phyloP scores from a whole-genome alignment of 2,888 invertebrate genomes.

The Timema podura region DNA sequence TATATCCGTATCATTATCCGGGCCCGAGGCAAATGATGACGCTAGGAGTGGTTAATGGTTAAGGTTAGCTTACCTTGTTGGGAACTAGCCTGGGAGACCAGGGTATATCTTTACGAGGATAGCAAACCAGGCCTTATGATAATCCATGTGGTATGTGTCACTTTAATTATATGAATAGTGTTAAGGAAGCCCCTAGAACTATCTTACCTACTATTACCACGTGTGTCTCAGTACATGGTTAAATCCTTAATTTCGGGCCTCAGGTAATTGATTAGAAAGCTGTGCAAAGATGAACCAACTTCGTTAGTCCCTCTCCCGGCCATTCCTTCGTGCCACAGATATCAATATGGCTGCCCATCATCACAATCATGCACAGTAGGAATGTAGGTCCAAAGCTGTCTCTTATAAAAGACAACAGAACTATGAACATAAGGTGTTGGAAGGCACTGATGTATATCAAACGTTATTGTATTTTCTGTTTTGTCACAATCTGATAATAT shows the following conservation, averaged over 20 bases:
- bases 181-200: too few species aligned
- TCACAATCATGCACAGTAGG: slow-evolving; percentile 1
- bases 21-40: too few species aligned
- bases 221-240: not conserved
- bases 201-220: not conserved
- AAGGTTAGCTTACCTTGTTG: too few species aligned
- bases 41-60: too few species aligned
- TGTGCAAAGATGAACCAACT: not conserved
- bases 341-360: not conserved
- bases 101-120: too few species aligned
- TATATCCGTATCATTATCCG: too few species aligned
- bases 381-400: slow-evolving; percentile 7
- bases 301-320: slow-evolving; percentile 1
- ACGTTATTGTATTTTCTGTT: not conserved
- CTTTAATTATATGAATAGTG: too few species aligned
- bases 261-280: too few species aligned
- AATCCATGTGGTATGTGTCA: too few species aligned
- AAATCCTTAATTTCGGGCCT: not conserved
- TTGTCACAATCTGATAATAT: not conserved
- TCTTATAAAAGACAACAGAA: not conserved
- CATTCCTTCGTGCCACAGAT: slow-evolving; percentile 14
- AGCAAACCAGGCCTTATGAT: too few species aligned
- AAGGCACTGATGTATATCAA: not conserved
- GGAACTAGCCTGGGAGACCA: too few species aligned
- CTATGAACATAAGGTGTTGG: not conserved